Base-by-base conservation (phyloP, 2,888 invertebrate genomes). In the Noctua pronuba region DNA sequence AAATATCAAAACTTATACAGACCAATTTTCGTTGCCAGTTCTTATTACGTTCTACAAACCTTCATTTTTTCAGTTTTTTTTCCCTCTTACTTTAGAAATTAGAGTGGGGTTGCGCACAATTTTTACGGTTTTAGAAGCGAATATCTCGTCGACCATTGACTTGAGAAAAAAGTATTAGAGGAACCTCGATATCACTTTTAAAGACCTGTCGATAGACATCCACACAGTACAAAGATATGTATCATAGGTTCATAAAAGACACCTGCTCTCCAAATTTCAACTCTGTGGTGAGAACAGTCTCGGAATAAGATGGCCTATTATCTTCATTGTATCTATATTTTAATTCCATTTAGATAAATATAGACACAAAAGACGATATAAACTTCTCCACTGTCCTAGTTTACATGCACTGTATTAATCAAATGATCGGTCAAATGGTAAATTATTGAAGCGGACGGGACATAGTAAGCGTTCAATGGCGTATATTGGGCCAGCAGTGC, bases 401-500 rank as follows among this genome's bases (percentile, higher is more conserved):
- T 65, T 35, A 41, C 44, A 31, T 66, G n/a, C 46, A 75, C 38
- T 73, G 52, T 68, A 52, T 70, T 72, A 79, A 67, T 83, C 65
- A 78, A 71, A 70, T 80, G 68, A 78, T 86, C 77, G 75, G 76
- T 73, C 81, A 82, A 80, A 82, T 78, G 69, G 49, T 82, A 70
- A 88, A 86, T 80, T 77, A 80, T 71, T 73, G 74, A 86, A 80
- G 75, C 72, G 71, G 49, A 80, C 74, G 73, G 73, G 66, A 46
- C 62, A 77, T 69, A 74, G 71, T 75, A 73, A 75, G 80, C 75
- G 80, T 69, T 88, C 76, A 84, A 52, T 80, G 46, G 76, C 64
- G 72, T 82, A 84, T 82, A 77, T 74, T 77, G 80, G 78, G 68
- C 73, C 79, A 80, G 78, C 79, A 87, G 87, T 88, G 86, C 86